Base-by-base conservation (phyloP, 2,113 vertebrate genomes). In the Chloroceryle aenea region DNA sequence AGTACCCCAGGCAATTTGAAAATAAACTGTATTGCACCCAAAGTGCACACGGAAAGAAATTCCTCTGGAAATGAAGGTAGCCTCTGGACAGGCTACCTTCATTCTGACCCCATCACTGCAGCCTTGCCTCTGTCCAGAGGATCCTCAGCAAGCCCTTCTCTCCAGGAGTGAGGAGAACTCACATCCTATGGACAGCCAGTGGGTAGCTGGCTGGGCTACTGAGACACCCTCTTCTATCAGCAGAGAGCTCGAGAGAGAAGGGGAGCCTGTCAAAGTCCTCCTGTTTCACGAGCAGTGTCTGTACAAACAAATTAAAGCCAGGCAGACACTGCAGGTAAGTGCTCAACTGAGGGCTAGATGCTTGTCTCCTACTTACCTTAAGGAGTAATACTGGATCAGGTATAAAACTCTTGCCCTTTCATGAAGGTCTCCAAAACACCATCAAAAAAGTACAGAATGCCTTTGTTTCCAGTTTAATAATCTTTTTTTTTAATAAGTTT, bases 401-500 rank as follows among this genome's bases (percentile, higher is more conserved):
- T 45, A 66, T 26, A 72, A 90, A 73, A 79, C 1, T 2, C 22
- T 48, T 52, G 26, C 14, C n/a, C 53, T 56, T 3, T 82, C 85
- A 87, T 19, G 16, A 82, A 91, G 23, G 36, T 68, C 82, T 94
- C 73, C 58, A 85, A 85, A 91, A 85, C 21, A 55, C 74, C 90
- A 91, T 66, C n/a, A 36, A 42, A 88, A 85, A 34, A 3, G 3
- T 25, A 79, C 30, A 61, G 14, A 91, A 93, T 30, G 53, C 27
- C 53, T 87, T 61, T 79, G 27, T 91, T 91, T 78, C 45, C 53
- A 69, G 61, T 38, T 87, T 72, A 78, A 69, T 58, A 62, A 88
- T 40, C 27, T 43, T 9, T 21, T 52, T 45, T 83, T 93, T 58
- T 2, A 84, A 19, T 47, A 85, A 34, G 27, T 76, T 87, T 89